These are phyloP conservation scores for Diarsia brunnea DNA, from an alignment of 2,888 invertebrate species.

Conservation along the genomic window DNA sequence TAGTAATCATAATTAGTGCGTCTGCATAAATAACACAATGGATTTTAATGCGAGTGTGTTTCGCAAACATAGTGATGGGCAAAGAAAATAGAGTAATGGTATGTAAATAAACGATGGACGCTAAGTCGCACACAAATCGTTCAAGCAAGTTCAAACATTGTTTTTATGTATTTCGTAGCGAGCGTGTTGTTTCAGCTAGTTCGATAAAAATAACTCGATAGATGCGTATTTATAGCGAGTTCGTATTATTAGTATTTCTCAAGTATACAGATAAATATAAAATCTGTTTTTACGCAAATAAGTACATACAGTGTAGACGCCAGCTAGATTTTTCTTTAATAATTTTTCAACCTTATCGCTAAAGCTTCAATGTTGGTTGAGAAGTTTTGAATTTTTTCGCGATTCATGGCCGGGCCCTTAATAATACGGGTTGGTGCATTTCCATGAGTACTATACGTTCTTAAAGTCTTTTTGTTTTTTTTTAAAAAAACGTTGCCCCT, in stretches of 20 bases:
- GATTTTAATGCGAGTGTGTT: not conserved
- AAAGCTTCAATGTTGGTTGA: too few species aligned
- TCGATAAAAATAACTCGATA: slow-evolving; percentile 7
- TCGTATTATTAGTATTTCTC: not conserved
- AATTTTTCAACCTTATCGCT: too few species aligned
- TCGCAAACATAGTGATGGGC: not conserved
- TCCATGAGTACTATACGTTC: too few species aligned
- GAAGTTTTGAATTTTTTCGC: too few species aligned
- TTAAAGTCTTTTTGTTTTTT: too few species aligned
- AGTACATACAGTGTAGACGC: too few species aligned
- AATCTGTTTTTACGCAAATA: not conserved
- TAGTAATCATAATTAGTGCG: too few species aligned
- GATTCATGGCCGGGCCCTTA: too few species aligned
- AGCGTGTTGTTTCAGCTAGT: not conserved
- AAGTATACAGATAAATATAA: not conserved
- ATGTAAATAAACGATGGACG: slow-evolving; percentile 18
- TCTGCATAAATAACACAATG: too few species aligned
- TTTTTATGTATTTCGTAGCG: not conserved
- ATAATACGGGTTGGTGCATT: too few species aligned
- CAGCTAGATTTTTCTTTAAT: too few species aligned
- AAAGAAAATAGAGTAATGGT: not conserved
- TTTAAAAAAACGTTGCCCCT: too few species aligned
- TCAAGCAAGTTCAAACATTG: not conserved
- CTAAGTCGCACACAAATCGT: slow-evolving; percentile 8
- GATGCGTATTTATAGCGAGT: not conserved